Base-by-base conservation (phyloP, 2,113 vertebrate genomes). In the Agelaius tricolor region DNA sequence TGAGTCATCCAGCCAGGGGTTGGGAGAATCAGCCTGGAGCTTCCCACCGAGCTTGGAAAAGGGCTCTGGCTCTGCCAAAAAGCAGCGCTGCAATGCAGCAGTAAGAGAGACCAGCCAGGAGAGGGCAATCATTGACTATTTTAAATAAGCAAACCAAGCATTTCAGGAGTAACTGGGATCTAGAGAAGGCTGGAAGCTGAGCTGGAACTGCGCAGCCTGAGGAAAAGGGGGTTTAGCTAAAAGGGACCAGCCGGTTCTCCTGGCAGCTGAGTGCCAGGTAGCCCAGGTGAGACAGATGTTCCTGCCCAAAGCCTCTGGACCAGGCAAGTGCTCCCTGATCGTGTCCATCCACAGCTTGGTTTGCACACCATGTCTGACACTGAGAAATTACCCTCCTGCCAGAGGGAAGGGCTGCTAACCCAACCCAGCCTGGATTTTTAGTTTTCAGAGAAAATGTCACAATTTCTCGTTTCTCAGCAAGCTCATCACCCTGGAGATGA, bases 111-210 rank as follows among this genome's bases (percentile, higher is more conserved):
- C 24, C 28, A 72, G 51, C 95, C 96, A 91, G 96, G 5, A 94
- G 96, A 96, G 94, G 95, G 95, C 94, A 94, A 92, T 69, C 89
- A 41, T 43, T 57, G 43, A 46, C 89, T 84, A 1, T 3, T 37
- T 37, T 37, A 57, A 59, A 77, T 1, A 52, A 43, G 47, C 0
- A 2, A 6, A 17, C 24, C 39, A 18, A 62, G 46, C 17, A 4
- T 30, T 23, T 9, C 46, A 27, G 54, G 82, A 59, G 24, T 30
- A 15, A 57, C 47, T 26, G 39, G 51, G 15, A 6, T 18, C 2
- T 0, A 6, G 1, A 46, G 21, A 11, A 24, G 10, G 79, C 37
- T 17, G 11, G 62, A 61, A 68, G 47, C 11, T 15, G 8, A 6
- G 2, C 37, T 43, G 13, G 19, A 21, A 26, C 23, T 15, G 14